phyloP scores from a whole-genome alignment of 2,888 invertebrate species.

The Nezara viridula region DNA sequence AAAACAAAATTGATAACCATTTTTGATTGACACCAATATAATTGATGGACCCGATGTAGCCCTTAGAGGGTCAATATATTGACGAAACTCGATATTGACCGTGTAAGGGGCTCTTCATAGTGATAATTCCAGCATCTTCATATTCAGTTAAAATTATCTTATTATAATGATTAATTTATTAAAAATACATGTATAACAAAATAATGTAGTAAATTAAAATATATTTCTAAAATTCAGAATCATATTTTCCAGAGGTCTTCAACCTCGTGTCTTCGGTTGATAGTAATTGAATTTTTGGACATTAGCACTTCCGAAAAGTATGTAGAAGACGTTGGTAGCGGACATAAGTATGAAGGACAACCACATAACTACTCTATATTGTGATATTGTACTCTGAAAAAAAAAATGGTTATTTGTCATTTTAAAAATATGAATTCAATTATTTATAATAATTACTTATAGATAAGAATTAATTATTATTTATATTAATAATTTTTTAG shows the following conservation, averaged over 20 bases:
- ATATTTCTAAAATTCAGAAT: background rate
- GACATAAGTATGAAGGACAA: conserved; percentile 80
- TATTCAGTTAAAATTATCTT: too few species aligned
- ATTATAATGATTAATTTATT: too few species aligned
- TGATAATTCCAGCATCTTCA: too few species aligned
- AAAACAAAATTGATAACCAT: too few species aligned
- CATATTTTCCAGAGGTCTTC: background rate
- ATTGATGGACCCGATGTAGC: too few species aligned
- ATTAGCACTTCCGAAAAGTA: conserved; percentile 80
- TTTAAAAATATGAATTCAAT: background rate
- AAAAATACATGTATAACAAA: conserved; percentile 68
- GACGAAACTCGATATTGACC: too few species aligned
- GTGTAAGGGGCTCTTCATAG: too few species aligned
- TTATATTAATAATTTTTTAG: too few species aligned
- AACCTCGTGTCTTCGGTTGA: background rate
- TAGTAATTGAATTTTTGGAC: conserved; percentile 79
- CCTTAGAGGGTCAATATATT: too few species aligned
- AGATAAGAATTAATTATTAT: background rate
- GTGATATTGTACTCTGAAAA: conserved; percentile 69
- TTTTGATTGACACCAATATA: too few species aligned
- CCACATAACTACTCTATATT: conserved; percentile 87
- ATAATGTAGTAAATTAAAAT: background rate
- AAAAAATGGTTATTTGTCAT: background rate
- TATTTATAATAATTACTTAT: background rate
- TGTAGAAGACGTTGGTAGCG: conserved; percentile 78